Base-by-base conservation (phyloP, 2,888 invertebrate species). In the Rhopalosiphum nymphaeae region DNA sequence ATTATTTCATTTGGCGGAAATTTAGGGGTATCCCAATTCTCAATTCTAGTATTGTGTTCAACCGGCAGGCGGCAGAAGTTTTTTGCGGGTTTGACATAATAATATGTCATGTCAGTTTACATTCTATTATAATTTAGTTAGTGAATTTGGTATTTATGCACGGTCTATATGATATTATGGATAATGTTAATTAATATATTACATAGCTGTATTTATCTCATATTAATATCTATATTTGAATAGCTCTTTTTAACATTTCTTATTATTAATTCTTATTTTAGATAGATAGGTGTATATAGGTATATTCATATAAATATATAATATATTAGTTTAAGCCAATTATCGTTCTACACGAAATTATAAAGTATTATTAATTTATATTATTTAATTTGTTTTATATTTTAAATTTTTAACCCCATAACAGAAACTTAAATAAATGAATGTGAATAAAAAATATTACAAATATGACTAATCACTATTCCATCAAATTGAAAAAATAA, bases 1-100 rank as follows among this genome's bases (percentile, higher is more conserved):
- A 87, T 86, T 87, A 87, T 87, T 87, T 67, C 7, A 53, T 88
- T 92, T 88, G 67, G 67, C 3, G 42, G 67, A 92, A 16, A 78
- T 88, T 88, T 88, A 61, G 88, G 92, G 88, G 88, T 88, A 67
- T 78, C 36, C 9, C 36, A 21, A 78, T 46, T 67, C 4, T 42
- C 49, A 36, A 87, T 87, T 26, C 21, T 29, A 7, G 87, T 67
- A 88, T 67, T 88, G 67, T 92, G 88, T 67, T 87, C 57, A 25
- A 29, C 46, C 91, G 78, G 26, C 78, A n/a, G 26, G 44, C 88
- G 36, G 29, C 36, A 42, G 26, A 21, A 46, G 57, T 86, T 7
- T 91, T 57, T 91, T 57, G 46, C 26, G 36, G 44, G 85, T 86
- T 91, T 13, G 36, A 78, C 13, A 29, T 53, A 53, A 29, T 53